Base-by-base conservation (phyloP, 2,113 vertebrate genomes). In the Athene cunicularia region DNA sequence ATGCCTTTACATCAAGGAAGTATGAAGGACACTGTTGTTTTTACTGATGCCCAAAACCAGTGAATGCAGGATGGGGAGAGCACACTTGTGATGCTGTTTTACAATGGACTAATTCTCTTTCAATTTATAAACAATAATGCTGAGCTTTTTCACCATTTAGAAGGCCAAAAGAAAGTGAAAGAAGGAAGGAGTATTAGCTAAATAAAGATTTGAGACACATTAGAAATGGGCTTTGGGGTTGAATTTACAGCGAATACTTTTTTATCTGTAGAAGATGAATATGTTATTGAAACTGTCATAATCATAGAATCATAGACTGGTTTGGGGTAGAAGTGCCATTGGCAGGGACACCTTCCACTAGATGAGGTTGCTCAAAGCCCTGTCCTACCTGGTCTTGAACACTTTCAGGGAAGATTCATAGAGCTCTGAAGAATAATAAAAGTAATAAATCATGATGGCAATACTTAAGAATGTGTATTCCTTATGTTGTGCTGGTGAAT, bases 1-100 rank as follows among this genome's bases (percentile, higher is more conserved):
- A n/a, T 95, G 86, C 86, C 72, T 97, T 97, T 95, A 86, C 72
- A 93, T 95, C 83, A 95, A 93, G 75, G 72, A 95, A 85, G 83
- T 72, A 85, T 92, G 90, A 81, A 95, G 53, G 62, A 64, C 3
- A 6, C 50, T 96, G 39, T 75, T 89, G 60, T 94, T 95, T 76
- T 94, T 76, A 83, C 20, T 56, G 72, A n/a, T 80, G 59, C 92
- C 94, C 74, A 75, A 83, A 71, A 80, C 6, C 55, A 82, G 22
- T 76, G 73, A 83, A 58, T 64, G 64, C 72, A 66, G 49, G 41
- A 72, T 58, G 58, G 47, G 73, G n/a, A 91, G 53, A 85, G 41
- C 50, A 22, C 62, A 47, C 63, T 74, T 87, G 39, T 58, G 39
- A n/a, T 88, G 58, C 53, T 81, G 16, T 90, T 95, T 93, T 88